Base-by-base conservation (phyloP, 2,113 vertebrate genomes). In the Poeciliopsis retropinna region DNA sequence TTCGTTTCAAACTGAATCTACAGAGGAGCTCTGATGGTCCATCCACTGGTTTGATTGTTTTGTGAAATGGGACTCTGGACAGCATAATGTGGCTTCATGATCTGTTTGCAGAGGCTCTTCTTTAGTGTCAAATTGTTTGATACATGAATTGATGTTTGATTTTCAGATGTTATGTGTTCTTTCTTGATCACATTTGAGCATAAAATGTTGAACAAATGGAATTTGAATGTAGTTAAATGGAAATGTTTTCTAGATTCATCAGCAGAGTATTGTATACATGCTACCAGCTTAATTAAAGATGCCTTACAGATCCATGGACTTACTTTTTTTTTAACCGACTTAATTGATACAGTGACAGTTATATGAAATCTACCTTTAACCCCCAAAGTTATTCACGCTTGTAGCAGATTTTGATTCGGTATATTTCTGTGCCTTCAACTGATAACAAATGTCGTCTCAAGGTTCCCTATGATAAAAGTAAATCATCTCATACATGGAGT, bases 261-360 rank as follows among this genome's bases (percentile, higher is more conserved):
- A 82, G 82, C 80, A 76, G 73, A 78, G 72, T 70, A 75, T 86
- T 83, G 73, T 86, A 61, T 64, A 72, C 76, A 47, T 74, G 66
- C 75, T 83, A 83, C 78, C 73, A 81, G 74, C 80, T 78, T 86
- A 13, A 89, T 87, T 89, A 89, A 87, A 87, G 80, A 84, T 87
- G 87, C 87, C 87, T 91, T 89, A 88, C 74, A 80, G 37, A 78
- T 69, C 75, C 47, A 74, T 41, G 13, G 14, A 41, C 14, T 41
- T 37, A 3, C 34, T 34, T 41, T 41, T 19, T 51, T 61, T 13
- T 12, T 63, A 25, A 44, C 41, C 15, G 11, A 17, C 28, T 27
- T 66, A 34, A 34, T 37, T 37, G 34, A 37, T 37, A 3, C 34
- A 37, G 10, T 37, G 34, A 47, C 17, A 19, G 44, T 47, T 47